Percentiles rank a stretch among this genome's conserved stretches.
phyloP scores from a whole-genome alignment of 2,797 vertebrate genomes.

The Simalia tracyae region DNA sequence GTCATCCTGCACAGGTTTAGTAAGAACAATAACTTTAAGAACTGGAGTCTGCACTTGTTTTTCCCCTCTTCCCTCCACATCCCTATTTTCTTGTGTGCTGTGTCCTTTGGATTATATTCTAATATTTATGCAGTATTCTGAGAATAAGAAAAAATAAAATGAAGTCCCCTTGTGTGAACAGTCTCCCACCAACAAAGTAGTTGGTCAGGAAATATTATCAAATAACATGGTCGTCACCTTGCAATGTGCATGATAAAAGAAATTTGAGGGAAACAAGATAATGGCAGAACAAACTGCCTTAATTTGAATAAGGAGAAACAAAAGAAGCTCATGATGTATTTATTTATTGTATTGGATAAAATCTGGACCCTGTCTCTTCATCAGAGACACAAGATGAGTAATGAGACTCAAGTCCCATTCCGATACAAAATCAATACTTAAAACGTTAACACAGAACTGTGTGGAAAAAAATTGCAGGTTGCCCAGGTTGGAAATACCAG shows the following conservation, averaged over 20 bases:
- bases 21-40: no score
- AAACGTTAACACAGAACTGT: not conserved
- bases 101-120: no score
- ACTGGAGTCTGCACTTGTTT: no score
- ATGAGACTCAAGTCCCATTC: not conserved
- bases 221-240: not conserved
- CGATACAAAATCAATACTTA: not conserved
- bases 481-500: not conserved
- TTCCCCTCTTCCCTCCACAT: no score
- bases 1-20: no score
- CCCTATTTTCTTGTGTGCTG: no score
- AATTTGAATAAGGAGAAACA: not conserved
- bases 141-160: no score
- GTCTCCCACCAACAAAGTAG: not conserved
- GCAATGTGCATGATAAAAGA: conserved; percentile 20
- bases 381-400: not conserved
- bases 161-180: not conserved
- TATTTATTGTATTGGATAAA: not conserved
- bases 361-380: no score
- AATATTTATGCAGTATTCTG: no score
- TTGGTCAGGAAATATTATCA: not conserved
- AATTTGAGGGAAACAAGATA: no score
- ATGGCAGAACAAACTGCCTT: not conserved
- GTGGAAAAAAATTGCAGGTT: not conserved
- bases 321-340: not conserved